Evolutionary conservation across 2,888 invertebrate genomes (phyloP).

Genomic region (Syrphus vitripennis): DNA sequence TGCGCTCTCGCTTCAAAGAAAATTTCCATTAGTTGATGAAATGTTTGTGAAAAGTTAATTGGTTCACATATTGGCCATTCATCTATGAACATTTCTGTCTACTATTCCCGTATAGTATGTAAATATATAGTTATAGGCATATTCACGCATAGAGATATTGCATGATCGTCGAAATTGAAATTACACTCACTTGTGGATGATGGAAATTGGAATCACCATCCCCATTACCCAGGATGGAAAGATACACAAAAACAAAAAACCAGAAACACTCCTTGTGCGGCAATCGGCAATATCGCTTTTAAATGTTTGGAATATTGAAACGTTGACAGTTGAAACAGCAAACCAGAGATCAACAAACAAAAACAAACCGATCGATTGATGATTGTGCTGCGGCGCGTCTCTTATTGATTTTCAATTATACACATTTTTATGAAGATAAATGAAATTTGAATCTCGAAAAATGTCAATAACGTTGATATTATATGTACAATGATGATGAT

Average conservation of each 20-base stretch:
- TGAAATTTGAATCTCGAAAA: constrained; percentile 18
- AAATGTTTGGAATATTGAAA: constrained; percentile 49
- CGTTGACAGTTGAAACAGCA: constrained; percentile 40
- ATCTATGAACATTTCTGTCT: too few species aligned
- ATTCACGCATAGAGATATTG: neutral
- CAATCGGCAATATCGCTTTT: constrained; percentile 17
- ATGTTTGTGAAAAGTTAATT: constrained; percentile 72
- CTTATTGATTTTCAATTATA: constrained; percentile 40
- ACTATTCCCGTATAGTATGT: too few species aligned
- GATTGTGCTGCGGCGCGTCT: constrained; percentile 27
- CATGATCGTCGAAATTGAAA: neutral
- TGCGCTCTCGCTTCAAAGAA: constrained; percentile 50
- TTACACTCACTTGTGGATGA: neutral
- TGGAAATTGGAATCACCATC: neutral
- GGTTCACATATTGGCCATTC: constrained; percentile 68
- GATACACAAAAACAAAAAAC: neutral
- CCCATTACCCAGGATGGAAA: constrained; percentile 12
- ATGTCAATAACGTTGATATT: neutral
- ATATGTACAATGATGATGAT: too few species aligned
- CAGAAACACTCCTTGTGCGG: constrained; percentile 32
- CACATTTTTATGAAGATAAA: constrained; percentile 19
- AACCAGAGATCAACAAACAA: constrained; percentile 10
- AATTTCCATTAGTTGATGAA: constrained; percentile 70
- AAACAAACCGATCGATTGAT: neutral
- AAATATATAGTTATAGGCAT: neutral